These are phyloP conservation scores for Latrodectus geometricus DNA, from an alignment of 1,140 invertebrate genomes.

Conservation along the genomic window DNA sequence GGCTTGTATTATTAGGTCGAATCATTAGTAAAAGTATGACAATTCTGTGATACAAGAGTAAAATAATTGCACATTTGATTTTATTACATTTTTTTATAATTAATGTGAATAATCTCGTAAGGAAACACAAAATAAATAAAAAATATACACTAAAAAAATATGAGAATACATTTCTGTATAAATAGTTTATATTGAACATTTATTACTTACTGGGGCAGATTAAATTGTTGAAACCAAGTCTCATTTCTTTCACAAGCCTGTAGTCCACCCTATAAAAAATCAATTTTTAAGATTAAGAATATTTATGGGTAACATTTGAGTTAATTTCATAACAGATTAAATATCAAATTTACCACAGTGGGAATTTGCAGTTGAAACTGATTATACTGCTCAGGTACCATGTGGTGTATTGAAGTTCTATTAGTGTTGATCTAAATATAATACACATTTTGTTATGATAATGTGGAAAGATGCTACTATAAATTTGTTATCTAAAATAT, in stretches of 20 bases:
- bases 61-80: too few species aligned
- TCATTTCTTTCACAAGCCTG: conserved; percentile 52
- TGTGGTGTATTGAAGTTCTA: conserved; percentile 20
- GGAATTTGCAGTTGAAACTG: conserved; percentile 37
- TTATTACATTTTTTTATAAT: too few species aligned
- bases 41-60: too few species aligned
- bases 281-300: background rate
- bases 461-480: too few species aligned
- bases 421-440: conserved; percentile 26
- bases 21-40: too few species aligned
- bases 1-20: too few species aligned
- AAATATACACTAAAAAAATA: background rate
- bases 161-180: too few species aligned
- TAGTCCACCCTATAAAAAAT: conserved; percentile 4
- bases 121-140: background rate
- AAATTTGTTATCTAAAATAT: too few species aligned
- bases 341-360: conserved; percentile 12
- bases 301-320: background rate
- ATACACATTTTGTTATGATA: too few species aligned
- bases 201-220: conserved; percentile 45
- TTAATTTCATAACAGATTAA: background rate
- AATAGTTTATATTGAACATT: too few species aligned
- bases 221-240: conserved; percentile 47
- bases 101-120: too few species aligned
- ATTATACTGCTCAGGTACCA: conserved; percentile 47